Conservation (phyloP, 2,888 invertebrate species). For the Zonitis immaculata region DNA sequence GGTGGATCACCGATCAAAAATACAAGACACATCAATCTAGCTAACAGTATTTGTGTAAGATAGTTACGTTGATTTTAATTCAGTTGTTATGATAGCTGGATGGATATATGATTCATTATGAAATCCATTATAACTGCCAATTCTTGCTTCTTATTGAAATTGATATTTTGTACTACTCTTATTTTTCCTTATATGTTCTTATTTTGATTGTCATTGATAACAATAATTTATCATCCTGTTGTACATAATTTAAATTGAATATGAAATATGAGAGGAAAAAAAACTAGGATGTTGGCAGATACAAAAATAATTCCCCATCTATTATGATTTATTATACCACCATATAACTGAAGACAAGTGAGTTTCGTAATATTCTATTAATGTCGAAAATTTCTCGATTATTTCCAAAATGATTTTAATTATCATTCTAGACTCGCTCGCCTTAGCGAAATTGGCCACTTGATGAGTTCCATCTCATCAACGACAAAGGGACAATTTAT, state of each 20-base stretch:
- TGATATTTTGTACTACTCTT: conserved; percentile 17
- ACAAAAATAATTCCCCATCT: background rate
- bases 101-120: conserved; percentile 30
- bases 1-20: conserved; percentile 26
- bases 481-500: conserved; percentile 20
- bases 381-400: background rate
- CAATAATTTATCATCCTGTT: conserved; percentile 2
- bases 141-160: conserved; percentile 25
- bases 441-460: conserved; percentile 5
- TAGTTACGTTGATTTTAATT: no score
- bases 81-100: no score
- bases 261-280: background rate
- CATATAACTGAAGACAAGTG: background rate
- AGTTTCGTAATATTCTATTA: background rate
- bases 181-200: background rate
- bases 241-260: conserved; percentile 1
- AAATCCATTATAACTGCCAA: conserved; percentile 31
- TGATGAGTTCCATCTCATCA: conserved; percentile 18
- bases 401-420: background rate
- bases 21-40: conserved; percentile 29
- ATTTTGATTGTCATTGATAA: conserved; percentile 1
- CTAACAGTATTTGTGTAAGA: conserved; percentile 11
- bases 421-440: background rate
- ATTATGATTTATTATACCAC: background rate
- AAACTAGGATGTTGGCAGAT: background rate